Percentiles rank a stretch among this genome's conserved stretches.
Evolutionary conservation across 2,797 vertebrate species (phyloP).

Genomic region (Poecilia velifera): DNA sequence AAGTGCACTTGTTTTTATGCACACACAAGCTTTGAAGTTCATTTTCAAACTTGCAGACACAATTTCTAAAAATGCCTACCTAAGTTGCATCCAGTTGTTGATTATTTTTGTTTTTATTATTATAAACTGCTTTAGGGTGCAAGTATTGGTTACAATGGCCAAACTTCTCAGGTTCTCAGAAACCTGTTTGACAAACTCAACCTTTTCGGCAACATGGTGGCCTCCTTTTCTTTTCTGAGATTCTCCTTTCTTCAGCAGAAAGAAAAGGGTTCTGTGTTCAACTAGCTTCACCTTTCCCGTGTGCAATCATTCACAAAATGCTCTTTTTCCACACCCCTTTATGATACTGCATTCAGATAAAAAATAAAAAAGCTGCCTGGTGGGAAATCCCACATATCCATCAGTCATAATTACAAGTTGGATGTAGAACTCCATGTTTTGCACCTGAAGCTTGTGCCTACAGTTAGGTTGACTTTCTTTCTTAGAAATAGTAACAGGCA

Average conservation of each 20-base stretch:
- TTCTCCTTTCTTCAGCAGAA: neutral
- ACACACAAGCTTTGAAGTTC: neutral
- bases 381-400: slow-evolving; percentile 35
- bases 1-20: neutral
- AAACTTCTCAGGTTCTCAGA: neutral
- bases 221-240: neutral
- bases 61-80: neutral
- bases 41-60: neutral
- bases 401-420: slow-evolving; percentile 32
- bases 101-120: neutral
- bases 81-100: neutral
- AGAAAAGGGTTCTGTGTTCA: neutral
- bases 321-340: neutral
- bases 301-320: neutral
- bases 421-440: neutral
- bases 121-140: neutral
- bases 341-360: neutral
- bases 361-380: slow-evolving; percentile 8
- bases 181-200: neutral
- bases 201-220: neutral
- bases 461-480: neutral
- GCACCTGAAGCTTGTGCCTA: neutral
- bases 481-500: neutral
- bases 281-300: neutral
- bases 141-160: neutral